Evolutionary conservation across 2,888 invertebrate species (phyloP).

Genomic region (Leistus spinibarbis): DNA sequence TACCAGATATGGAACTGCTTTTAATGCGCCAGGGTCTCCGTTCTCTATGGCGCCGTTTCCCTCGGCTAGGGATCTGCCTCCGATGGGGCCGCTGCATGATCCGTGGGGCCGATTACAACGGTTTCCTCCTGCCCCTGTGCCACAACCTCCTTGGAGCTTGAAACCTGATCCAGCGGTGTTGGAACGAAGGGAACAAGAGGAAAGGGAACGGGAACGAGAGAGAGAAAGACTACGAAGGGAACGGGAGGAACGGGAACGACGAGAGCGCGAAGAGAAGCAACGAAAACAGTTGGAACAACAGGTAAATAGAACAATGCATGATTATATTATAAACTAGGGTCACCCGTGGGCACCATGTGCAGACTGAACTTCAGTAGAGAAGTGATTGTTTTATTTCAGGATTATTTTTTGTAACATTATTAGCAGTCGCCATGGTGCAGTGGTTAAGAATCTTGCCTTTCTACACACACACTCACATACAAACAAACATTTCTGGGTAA

Average conservation of each 20-base stretch:
- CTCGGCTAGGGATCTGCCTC: conserved; percentile 59
- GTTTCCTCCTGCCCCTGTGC: conserved; percentile 50
- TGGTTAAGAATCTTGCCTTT: no score
- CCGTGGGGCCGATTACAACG: conserved; percentile 74
- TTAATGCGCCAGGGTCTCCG: conserved; percentile 64
- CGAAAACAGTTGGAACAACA: conserved; percentile 58
- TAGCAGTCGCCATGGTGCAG: no score
- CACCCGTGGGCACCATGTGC: no score
- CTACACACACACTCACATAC: no score
- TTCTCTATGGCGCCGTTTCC: conserved; percentile 74
- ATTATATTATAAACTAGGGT: no score
- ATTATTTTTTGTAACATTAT: no score
- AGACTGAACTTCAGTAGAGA: no score
- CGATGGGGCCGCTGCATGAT: conserved; percentile 63
- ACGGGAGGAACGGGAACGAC: conserved; percentile 66
- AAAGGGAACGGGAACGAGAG: conserved; percentile 65
- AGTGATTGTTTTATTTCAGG: no score
- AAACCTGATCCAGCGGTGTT: conserved; percentile 69
- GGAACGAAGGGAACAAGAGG: conserved; percentile 68
- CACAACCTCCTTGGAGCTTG: conserved; percentile 66
- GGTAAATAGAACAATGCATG: conserved; percentile 56
- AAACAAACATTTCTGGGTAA: not conserved
- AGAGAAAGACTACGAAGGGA: conserved; percentile 62
- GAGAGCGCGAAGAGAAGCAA: conserved; percentile 61
- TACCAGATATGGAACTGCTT: conserved; percentile 75